Evolutionary conservation across 2,113 vertebrate species (phyloP), one percentile per base, ranked within the genome.

Genomic region (Xerus inauris): DNA sequence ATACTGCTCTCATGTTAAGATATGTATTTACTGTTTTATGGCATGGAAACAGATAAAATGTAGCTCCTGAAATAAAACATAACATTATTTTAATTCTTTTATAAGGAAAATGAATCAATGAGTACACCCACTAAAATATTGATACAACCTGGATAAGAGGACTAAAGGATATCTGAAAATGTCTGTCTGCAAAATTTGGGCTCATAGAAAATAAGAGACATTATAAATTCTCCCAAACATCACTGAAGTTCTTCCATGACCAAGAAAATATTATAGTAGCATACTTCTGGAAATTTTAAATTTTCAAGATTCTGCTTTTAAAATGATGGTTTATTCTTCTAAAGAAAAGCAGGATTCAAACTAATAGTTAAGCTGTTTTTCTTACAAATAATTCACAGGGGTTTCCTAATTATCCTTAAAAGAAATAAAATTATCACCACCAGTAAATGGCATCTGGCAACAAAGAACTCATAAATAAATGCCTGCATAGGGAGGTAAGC

Each of bases 21-120:
- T 59, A 71, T 82, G 22, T 51, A 49, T 94, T 79, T 71, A 89
- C 64, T 71, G 28, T 80, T 81, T 82, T 86, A 17, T 93, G 28
- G 5, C 65, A 86, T 35, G 42, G 1, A 75, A 91, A 96, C 16
- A 91, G 28, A 28, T 47, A 62, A 86, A 62, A 89, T 91, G 13
- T 69, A 49, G 42, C 35, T 49, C 38, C 75, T 38, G 59, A 91
- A 76, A 94, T 49, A 9, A 95, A 97, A 86, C 17, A 87, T 47
- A 32, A 73, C 19, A 75, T 79, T 89, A 86, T 79, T 95, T 96
- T 81, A 73, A 93, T 82, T 85, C 35, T 85, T 89, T 91, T 92
- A 87, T 87, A 90, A 40, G n/a, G 7, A 49, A 92, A 93, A 87
- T 30, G 49, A n/a, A 83, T 77, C 65, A 76, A 59, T 79, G 3